These are phyloP conservation scores for Anniella stebbinsi DNA, from an alignment of 2,797 vertebrate species.

Conservation along the genomic window DNA sequence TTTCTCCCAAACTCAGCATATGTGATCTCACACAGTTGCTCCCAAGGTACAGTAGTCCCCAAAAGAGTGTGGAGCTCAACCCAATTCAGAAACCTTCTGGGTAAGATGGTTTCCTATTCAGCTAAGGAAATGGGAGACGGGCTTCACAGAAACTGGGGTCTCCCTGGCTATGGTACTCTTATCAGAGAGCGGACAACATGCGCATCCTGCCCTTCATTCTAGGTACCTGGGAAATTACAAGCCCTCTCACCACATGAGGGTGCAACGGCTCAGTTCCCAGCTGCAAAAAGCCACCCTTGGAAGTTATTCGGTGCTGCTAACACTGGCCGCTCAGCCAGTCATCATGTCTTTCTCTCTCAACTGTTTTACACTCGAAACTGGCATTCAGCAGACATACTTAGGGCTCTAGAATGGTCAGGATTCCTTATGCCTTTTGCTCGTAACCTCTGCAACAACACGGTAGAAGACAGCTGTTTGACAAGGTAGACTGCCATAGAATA, in stretches of 20 bases:
- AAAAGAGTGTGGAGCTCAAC: too few relatives aligned
- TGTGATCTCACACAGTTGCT: too few relatives aligned
- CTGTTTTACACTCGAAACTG: constrained; percentile 13
- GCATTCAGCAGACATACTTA: constrained; percentile 85
- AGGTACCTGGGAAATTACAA: too few relatives aligned
- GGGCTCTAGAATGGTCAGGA: constrained; percentile 97
- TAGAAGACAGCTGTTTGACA: constrained; percentile 97
- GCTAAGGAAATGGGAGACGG: neutral
- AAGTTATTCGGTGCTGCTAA: neutral
- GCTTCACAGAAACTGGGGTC: neutral
- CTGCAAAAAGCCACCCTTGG: neutral
- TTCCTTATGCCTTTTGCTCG: constrained; percentile 98
- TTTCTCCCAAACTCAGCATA: neutral
- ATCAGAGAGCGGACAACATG: neutral
- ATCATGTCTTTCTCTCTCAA: neutral
- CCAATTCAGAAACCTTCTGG: neutral
- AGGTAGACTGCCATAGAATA: constrained; percentile 99
- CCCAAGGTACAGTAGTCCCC: neutral
- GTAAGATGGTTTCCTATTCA: neutral
- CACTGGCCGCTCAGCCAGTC: too few relatives aligned
- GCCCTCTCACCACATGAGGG: too few relatives aligned
- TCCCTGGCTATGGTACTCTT: neutral
- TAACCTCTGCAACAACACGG: constrained; percentile 94
- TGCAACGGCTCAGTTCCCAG: neutral
- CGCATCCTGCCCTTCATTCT: neutral